These are phyloP conservation scores for Cephus nigrinus DNA, from an alignment of 2,888 invertebrate species.

Conservation along the genomic window DNA sequence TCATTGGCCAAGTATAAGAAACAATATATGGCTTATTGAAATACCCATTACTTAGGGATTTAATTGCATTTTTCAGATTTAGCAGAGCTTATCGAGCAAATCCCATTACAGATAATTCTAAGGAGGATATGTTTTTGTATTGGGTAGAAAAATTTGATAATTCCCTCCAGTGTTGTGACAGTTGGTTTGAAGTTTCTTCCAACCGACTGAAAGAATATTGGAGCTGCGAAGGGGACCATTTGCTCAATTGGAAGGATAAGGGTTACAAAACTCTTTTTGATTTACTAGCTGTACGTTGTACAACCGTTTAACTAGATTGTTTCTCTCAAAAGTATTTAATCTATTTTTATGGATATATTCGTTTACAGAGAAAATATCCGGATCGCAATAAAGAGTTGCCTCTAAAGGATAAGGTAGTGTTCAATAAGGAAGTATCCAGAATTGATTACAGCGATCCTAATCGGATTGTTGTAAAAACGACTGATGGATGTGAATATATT, in stretches of 20 bases:
- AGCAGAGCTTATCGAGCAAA: conserved; percentile 38
- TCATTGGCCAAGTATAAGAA: not conserved
- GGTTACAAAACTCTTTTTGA: conserved; percentile 78
- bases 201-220: conserved; percentile 73
- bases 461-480: conserved; percentile 69
- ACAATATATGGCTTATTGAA: not conserved
- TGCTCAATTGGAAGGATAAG: conserved; percentile 79
- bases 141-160: conserved; percentile 71
- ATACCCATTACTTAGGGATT: not conserved
- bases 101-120: conserved; percentile 37
- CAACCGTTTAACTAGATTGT: conserved; percentile 5
- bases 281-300: conserved; percentile 73
- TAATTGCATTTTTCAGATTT: conserved; percentile 38
- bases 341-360: conserved; percentile 7
- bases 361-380: conserved; percentile 68
- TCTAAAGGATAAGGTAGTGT: conserved; percentile 65
- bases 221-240: conserved; percentile 77
- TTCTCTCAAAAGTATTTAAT: conserved; percentile 3
- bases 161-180: conserved; percentile 72
- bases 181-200: conserved; percentile 77
- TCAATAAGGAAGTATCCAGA: conserved; percentile 70
- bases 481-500: conserved; percentile 69
- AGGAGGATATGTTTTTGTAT: conserved; percentile 69
- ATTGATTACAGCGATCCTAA: conserved; percentile 68
- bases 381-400: conserved; percentile 65